Evolutionary conservation across 2,797 vertebrate species (phyloP), one percentile per base, ranked within the genome.

Genomic region (Cynopterus sphinx): DNA sequence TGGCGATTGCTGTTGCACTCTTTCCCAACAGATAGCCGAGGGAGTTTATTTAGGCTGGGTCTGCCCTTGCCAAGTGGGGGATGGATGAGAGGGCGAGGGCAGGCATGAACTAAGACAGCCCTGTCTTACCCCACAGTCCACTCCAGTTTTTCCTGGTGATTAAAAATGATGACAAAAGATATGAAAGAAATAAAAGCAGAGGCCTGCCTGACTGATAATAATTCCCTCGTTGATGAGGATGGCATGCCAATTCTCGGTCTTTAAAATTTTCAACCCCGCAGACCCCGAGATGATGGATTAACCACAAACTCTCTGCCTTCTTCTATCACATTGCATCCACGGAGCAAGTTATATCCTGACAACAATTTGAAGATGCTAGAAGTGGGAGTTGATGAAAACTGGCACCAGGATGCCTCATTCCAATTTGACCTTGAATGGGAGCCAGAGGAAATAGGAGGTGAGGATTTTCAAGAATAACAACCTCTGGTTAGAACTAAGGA

Each of bases 141-240:
- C 36, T 65, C 33, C 24, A 65, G 59, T 87, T 82, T 91, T 94
- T 74, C 81, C 43, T 41, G 41, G 57, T 28, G 87, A 97, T 97
- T 96, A 84, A 94, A 87, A 92, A 86, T 26, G 59, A 89, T 95
- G 93, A 97, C 67, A 85, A 93, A 94, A 82, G 41, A 2, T 63
- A 68, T 11, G n/a, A 31, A 84, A 92, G 63, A 55, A 95, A 77
- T 31, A 33, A 53, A 91, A 88, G 91, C 19, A 51, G 17, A 74
- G 93, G 49, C 68, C 73, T 92, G 75, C 49, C 68, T 49, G 43
- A 3, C 57, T 53, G 53, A 55, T 79, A 39, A 77, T 84, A 94
- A 82, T 77, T 95, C 87, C 79, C 81, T 94, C 91, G n/a, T 73
- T 87, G 55, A 33, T 31, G 4, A 59, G 78, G 41, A 36, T 7